Percentiles rank a stretch among this genome's conserved stretches.
phyloP scores from a whole-genome alignment of 2,888 invertebrate genomes.

The Rhyacophila evoluta region DNA sequence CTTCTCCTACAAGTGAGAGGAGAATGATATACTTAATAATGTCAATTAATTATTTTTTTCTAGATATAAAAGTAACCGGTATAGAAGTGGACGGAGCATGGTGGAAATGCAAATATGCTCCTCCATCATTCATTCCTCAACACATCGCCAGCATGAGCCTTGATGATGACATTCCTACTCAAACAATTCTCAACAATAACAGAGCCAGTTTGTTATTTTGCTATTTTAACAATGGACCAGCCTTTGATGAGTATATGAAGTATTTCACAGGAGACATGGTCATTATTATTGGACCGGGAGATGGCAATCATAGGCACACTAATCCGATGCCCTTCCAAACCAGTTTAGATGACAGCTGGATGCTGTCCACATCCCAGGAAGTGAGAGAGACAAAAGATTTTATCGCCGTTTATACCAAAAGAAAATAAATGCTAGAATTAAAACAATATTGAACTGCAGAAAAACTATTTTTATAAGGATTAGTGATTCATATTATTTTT shows the following conservation, averaged over 20 bases:
- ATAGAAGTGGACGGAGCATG: conserved; percentile 83
- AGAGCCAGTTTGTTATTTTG: conserved; percentile 80
- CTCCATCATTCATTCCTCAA: conserved; percentile 77
- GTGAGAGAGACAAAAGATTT: conserved; percentile 74
- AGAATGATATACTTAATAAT: no score
- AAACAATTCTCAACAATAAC: conserved; percentile 61
- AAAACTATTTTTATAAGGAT: no score
- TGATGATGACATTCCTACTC: conserved; percentile 60
- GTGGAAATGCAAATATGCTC: conserved; percentile 84
- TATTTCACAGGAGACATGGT: conserved; percentile 75
- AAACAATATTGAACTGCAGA: no score
- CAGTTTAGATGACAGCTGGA: conserved; percentile 71
- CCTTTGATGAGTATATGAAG: conserved; percentile 77
- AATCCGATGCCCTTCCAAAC: conserved; percentile 78
- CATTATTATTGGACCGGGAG: conserved; percentile 80
- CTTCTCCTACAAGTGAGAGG: no score
- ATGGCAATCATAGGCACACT: conserved; percentile 74
- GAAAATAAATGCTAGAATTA: no score
- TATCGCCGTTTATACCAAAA: conserved; percentile 71
- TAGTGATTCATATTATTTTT: no score
- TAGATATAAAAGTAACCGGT: conserved; percentile 75
- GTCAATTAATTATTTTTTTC: conserved; percentile 51
- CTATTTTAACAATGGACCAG: conserved; percentile 81
- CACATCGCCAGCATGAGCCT: conserved; percentile 67
- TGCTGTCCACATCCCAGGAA: conserved; percentile 69